A percentile compares a stretch with the other conserved stretches of the same genome.
phyloP scores from a whole-genome alignment of 1,140 invertebrate species.

The Helicoverpa zea region DNA sequence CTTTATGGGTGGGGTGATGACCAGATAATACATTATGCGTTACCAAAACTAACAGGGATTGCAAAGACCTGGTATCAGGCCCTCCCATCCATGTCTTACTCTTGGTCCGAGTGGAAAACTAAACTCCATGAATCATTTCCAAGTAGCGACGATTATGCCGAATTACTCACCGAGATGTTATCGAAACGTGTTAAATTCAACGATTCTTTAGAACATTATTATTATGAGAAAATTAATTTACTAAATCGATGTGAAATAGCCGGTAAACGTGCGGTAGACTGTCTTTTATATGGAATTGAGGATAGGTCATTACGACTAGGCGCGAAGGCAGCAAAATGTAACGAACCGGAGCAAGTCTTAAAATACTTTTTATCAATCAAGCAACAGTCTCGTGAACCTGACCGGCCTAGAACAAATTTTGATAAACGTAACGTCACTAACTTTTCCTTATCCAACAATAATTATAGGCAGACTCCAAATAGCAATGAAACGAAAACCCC shows the following conservation, averaged over 20 bases:
- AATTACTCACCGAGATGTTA: slow-evolving; percentile 54
- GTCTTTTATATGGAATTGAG: slow-evolving; percentile 58
- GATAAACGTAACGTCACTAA: slow-evolving; percentile 6
- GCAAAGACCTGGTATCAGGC: not conserved
- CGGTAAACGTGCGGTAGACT: slow-evolving; percentile 55
- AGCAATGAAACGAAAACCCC: slow-evolving; percentile 5
- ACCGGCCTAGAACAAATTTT: not conserved
- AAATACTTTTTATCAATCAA: slow-evolving; percentile 51
- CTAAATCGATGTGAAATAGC: slow-evolving; percentile 46
- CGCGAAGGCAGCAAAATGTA: slow-evolving; percentile 56
- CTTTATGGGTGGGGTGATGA: slow-evolving; percentile 52
- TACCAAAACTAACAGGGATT: slow-evolving; percentile 34
- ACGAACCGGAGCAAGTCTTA: slow-evolving; percentile 51
- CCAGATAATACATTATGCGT: slow-evolving; percentile 49
- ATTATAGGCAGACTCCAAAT: not conserved
- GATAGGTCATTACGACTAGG: slow-evolving; percentile 55
- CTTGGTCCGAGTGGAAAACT: too few species aligned
- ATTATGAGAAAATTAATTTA: slow-evolving; percentile 57
- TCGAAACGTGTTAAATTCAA: slow-evolving; percentile 51
- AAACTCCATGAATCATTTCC: too few species aligned
- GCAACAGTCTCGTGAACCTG: not conserved
- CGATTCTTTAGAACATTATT: slow-evolving; percentile 58
- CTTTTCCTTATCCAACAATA: not conserved
- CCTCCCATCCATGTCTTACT: too few species aligned
- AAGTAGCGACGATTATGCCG: slow-evolving; percentile 44